These are phyloP conservation scores for Heterodera carotae DNA, from an alignment of 1,140 invertebrate genomes.

Conservation along the genomic window DNA sequence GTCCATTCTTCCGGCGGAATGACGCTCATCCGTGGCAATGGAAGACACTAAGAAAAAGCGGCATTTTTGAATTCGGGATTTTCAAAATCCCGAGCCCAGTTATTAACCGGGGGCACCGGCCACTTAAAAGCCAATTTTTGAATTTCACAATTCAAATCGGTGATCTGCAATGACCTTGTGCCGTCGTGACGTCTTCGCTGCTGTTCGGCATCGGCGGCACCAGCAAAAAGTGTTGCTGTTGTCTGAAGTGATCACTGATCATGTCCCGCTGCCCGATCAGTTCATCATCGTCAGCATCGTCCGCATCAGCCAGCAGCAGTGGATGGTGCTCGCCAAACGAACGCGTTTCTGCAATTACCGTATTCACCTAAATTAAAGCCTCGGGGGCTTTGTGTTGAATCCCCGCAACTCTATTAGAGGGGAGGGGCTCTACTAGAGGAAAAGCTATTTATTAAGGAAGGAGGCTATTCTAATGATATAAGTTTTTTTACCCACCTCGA, in stretches of 20 bases:
- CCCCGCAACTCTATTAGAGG: no score
- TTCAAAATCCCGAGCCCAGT: no score
- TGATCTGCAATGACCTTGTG: neutral
- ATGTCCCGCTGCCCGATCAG: constrained; percentile 24
- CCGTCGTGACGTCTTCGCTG: constrained; percentile 9
- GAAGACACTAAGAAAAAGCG: no score
- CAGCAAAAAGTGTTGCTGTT: neutral
- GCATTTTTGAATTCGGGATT: no score
- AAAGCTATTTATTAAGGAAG: no score
- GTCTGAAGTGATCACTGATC: neutral
- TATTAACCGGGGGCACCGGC: no score
- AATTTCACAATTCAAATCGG: no score
- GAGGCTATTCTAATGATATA: no score
- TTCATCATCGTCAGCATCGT: constrained; percentile 21
- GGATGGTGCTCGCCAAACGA: constrained; percentile 36
- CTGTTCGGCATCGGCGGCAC: neutral
- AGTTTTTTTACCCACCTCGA: no score
- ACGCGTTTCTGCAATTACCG: constrained; percentile 10
- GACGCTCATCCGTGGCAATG: neutral
- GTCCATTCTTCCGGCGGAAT: constrained; percentile 19
- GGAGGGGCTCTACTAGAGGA: no score
- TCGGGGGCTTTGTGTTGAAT: no score
- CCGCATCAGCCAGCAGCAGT: constrained; percentile 33
- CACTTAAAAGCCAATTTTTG: no score
- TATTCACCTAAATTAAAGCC: neutral